A percentile compares a stretch with the other conserved stretches of the same genome.
phyloP scores from a whole-genome alignment of 2,888 invertebrate genomes.

The Polydesmus complanatus region DNA sequence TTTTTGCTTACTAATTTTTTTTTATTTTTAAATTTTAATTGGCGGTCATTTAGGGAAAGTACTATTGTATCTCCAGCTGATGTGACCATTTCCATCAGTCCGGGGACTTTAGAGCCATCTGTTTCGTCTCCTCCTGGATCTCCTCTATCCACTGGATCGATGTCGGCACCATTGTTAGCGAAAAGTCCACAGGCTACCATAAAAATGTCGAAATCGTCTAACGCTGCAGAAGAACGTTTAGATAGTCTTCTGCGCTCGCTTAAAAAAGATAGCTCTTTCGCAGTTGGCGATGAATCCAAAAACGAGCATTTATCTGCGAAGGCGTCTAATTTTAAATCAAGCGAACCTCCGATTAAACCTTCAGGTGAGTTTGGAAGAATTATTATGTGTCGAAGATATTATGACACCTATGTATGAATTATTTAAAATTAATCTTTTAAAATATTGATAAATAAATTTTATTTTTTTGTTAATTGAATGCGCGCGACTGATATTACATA shows the following conservation, averaged over 20 bases:
- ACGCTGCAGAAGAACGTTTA: constrained; percentile 45
- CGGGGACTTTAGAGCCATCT: constrained; percentile 13
- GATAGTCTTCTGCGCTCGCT: constrained; percentile 64
- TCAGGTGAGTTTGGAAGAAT: constrained; percentile 8
- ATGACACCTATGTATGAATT: too few relatives aligned
- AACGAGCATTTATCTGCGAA: constrained; percentile 14
- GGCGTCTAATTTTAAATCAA: constrained; percentile 9
- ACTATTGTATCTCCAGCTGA: not conserved
- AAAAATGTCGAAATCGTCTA: constrained; percentile 20
- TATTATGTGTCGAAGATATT: too few relatives aligned
- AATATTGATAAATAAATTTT: too few relatives aligned
- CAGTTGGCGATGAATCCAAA: constrained; percentile 10
- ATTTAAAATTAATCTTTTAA: too few relatives aligned
- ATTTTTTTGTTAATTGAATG: too few relatives aligned
- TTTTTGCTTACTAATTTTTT: too few relatives aligned
- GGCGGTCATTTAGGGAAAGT: not conserved
- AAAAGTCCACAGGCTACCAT: constrained; percentile 21
- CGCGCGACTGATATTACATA: too few relatives aligned
- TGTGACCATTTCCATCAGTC: constrained; percentile 6
- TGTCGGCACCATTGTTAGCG: constrained; percentile 16
- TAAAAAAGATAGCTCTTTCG: constrained; percentile 43
- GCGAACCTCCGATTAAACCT: not conserved
- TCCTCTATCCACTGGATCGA: constrained; percentile 12
- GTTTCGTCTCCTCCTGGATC: constrained; percentile 15
- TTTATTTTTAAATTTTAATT: too few relatives aligned